These are phyloP conservation scores for Pogonognathellus flavescens DNA, from an alignment of 1,140 invertebrate genomes.

Conservation along the genomic window DNA sequence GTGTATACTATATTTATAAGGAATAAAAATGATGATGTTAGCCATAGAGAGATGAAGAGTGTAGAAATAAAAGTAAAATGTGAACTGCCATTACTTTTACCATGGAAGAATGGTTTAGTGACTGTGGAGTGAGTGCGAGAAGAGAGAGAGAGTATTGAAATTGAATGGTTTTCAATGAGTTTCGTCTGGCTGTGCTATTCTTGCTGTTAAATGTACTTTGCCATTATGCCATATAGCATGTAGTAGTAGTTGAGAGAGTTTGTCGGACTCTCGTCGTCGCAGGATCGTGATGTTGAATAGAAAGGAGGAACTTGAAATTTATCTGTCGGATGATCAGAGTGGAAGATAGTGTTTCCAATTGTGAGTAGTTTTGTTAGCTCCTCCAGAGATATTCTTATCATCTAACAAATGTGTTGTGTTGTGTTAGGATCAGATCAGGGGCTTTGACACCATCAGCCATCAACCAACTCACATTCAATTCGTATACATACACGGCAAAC, in stretches of 20 bases:
- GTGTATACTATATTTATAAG: too few relatives aligned
- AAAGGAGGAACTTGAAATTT: constrained; percentile 60
- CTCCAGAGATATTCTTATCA: constrained; percentile 50
- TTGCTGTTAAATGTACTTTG: too few relatives aligned
- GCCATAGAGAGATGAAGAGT: not conserved
- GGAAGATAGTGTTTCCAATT: constrained; percentile 57
- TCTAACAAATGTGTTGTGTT: constrained; percentile 39
- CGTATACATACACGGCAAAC: not conserved
- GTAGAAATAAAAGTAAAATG: not conserved
- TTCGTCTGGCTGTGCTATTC: too few relatives aligned
- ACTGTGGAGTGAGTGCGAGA: too few relatives aligned
- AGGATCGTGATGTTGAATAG: constrained; percentile 59
- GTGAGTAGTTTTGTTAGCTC: constrained; percentile 48
- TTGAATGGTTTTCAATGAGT: not conserved
- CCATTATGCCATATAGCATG: not conserved
- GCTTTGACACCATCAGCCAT: constrained; percentile 51
- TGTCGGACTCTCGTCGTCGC: not conserved
- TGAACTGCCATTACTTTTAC: not conserved
- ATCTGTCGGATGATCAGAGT: constrained; percentile 56
- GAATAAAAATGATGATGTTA: constrained; percentile 2
- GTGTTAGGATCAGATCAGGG: constrained; percentile 45
- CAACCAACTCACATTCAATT: constrained; percentile 36
- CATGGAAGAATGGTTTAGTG: too few relatives aligned
- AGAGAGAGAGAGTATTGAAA: not conserved
- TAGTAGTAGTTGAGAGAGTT: not conserved